These are phyloP conservation scores for Eurosta solidaginis DNA, from an alignment of 1,140 invertebrate genomes.

Conservation along the genomic window DNA sequence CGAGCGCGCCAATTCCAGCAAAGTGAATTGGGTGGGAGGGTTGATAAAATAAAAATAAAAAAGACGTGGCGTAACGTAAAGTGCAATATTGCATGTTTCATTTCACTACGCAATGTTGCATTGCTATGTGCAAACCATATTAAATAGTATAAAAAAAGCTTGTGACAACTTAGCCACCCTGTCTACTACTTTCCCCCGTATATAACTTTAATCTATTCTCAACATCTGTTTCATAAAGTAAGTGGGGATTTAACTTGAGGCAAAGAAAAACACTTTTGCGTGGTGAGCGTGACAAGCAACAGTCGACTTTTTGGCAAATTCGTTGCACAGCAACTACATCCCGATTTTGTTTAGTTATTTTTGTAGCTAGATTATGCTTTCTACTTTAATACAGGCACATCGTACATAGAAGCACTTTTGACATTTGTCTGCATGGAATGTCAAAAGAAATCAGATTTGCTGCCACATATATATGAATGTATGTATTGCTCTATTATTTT, in stretches of 20 bases:
- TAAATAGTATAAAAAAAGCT: neutral
- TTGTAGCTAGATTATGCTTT: neutral
- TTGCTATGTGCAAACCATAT: neutral
- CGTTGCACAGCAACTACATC: neutral
- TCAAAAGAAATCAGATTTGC: neutral
- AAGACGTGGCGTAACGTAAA: neutral
- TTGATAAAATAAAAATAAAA: neutral
- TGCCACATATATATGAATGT: too few species aligned
- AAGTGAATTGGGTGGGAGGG: neutral
- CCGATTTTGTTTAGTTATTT: neutral
- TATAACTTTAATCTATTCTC: neutral
- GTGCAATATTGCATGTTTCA: constrained; percentile 12
- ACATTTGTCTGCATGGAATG: neutral
- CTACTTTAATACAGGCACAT: neutral
- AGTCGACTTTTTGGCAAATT: constrained; percentile 2
- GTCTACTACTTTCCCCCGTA: too few species aligned
- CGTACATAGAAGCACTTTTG: neutral
- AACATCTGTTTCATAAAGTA: constrained; percentile 9
- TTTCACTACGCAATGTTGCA: neutral
- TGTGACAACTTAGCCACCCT: neutral
- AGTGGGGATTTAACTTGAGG: neutral
- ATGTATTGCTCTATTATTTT: too few species aligned
- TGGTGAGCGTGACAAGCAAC: constrained; percentile 15
- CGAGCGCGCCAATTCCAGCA: neutral
- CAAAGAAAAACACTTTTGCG: neutral